A percentile compares a stretch with the other conserved stretches of the same genome.
Conservation (phyloP, 2,797 vertebrate species). For the Phalanger gymnotis region DNA sequence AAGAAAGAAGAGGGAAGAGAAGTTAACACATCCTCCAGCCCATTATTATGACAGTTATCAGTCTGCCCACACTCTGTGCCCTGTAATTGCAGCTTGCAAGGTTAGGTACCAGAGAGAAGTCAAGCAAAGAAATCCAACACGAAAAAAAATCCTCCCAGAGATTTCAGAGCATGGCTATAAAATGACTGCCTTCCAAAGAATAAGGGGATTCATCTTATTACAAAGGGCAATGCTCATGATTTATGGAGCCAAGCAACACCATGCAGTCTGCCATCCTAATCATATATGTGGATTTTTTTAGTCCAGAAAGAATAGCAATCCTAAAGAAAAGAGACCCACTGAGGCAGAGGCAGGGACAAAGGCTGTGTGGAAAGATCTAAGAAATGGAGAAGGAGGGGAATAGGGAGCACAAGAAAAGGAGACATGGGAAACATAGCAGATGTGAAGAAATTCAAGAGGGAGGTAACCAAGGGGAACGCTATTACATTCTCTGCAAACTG, state of each 20-base stretch:
- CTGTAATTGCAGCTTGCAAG: conserved; percentile 26
- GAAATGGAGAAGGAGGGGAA: neutral
- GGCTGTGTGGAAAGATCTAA: neutral
- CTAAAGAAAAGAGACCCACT: conserved; percentile 36
- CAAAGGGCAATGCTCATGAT: conserved; percentile 26
- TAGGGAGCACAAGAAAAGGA: neutral
- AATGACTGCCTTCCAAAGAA: conserved; percentile 50
- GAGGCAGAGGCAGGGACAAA: conserved; percentile 22
- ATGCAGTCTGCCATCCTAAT: neutral
- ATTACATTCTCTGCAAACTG: conserved; percentile 42
- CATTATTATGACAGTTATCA: conserved; percentile 12
- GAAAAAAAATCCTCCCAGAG: conserved; percentile 52
- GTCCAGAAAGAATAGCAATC: conserved; percentile 52
- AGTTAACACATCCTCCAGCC: neutral
- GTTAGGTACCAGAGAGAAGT: neutral
- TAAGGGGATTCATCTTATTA: conserved; percentile 18
- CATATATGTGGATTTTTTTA: conserved; percentile 3
- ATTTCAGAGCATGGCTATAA: conserved; percentile 46
- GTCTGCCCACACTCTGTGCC: conserved; percentile 2
- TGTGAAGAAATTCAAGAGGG: neutral
- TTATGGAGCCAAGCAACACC: conserved; percentile 64
- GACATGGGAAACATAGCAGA: accelerated
- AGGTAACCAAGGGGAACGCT: conserved; percentile 24
- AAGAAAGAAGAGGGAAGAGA: conserved; percentile 27
- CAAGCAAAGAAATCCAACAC: conserved; percentile 35